Conservation (phyloP, 1,140 invertebrate species). For the Caerostris darwini region DNA sequence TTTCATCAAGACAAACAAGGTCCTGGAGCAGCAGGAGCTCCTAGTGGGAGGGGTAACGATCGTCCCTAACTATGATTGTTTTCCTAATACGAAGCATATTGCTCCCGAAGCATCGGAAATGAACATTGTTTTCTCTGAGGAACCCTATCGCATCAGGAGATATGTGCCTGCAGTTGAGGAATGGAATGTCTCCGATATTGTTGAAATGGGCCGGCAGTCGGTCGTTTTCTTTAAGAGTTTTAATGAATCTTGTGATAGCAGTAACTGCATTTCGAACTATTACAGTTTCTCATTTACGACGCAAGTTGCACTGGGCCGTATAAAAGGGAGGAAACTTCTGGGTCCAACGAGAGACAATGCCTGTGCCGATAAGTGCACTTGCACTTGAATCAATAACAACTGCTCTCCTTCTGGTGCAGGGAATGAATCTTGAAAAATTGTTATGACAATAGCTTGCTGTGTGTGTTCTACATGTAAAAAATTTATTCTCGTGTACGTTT, state of each 20-base stretch:
- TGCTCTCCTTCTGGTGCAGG: background rate
- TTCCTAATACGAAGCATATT: conserved; percentile 48
- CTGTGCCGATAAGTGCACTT: background rate
- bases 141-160: background rate
- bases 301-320: background rate
- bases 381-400: background rate
- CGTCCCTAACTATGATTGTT: conserved; percentile 44
- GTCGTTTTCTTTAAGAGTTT: background rate
- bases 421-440: background rate
- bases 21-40: background rate
- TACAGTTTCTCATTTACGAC: conserved; percentile 13
- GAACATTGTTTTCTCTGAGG: conserved; percentile 2
- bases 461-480: no score
- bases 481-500: no score
- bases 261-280: background rate
- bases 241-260: conserved; percentile 26
- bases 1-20: conserved; percentile 30
- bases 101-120: conserved; percentile 26
- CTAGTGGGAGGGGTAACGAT: background rate
- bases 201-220: background rate
- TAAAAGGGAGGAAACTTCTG: background rate
- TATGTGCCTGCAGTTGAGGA: background rate
- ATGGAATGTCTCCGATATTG: background rate
- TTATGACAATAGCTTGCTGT: no score
- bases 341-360: no score